Evolutionary conservation across 2,113 vertebrate species (phyloP).

Genomic region (Syngnathus scovelli): DNA sequence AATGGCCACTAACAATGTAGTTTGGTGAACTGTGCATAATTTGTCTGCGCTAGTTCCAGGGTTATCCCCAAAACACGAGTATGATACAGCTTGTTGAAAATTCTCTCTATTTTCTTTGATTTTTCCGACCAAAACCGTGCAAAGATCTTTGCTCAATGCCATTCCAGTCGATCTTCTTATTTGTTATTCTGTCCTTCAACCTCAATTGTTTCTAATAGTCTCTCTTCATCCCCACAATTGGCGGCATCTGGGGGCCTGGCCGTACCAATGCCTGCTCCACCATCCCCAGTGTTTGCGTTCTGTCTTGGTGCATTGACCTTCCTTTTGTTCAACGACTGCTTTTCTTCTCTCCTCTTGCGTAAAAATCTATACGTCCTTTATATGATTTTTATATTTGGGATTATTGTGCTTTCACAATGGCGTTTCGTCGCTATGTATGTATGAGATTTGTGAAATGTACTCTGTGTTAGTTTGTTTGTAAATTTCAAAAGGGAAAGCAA

Average conservation of each 20-base stretch:
- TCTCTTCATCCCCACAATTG: neutral
- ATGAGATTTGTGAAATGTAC: neutral
- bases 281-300: constrained; percentile 39
- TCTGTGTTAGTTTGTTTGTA: neutral
- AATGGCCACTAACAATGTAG: constrained; percentile 19
- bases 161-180: constrained; percentile 20
- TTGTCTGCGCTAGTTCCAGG: constrained; percentile 14
- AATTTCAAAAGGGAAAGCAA: neutral
- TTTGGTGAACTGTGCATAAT: constrained; percentile 29
- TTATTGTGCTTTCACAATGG: neutral
- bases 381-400: constrained; percentile 18
- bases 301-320: constrained; percentile 48
- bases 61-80: constrained; percentile 14
- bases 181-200: constrained; percentile 19
- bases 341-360: constrained; percentile 32
- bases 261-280: constrained; percentile 28
- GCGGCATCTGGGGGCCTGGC: constrained; percentile 2
- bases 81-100: constrained; percentile 13
- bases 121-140: constrained; percentile 8
- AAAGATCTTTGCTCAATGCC: constrained; percentile 17
- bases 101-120: constrained; percentile 10
- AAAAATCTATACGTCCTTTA: constrained; percentile 34
- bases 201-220: constrained; percentile 17
- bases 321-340: constrained; percentile 46
- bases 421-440: too few species aligned